phyloP scores from a whole-genome alignment of 2,113 vertebrate species.

The Noctilio leporinus region DNA sequence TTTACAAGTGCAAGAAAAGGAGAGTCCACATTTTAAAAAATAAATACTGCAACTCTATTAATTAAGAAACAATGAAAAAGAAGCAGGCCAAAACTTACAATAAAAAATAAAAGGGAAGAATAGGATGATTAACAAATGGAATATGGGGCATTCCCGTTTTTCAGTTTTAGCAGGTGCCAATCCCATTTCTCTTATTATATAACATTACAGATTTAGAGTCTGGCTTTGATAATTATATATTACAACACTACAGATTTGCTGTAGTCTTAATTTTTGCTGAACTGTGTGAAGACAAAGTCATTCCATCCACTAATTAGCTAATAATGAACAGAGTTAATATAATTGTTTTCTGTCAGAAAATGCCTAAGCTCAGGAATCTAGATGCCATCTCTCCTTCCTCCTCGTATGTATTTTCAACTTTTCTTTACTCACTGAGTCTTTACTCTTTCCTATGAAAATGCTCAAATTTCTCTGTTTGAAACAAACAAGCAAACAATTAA shows the following conservation, averaged over 20 bases:
- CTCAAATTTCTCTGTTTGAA: not conserved
- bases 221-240: not conserved
- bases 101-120: not conserved
- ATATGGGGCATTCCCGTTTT: not conserved
- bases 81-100: not conserved
- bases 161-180: not conserved
- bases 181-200: not conserved
- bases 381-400: not conserved
- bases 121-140: not conserved
- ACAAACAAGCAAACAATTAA: not conserved
- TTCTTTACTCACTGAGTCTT: not conserved
- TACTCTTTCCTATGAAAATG: not conserved
- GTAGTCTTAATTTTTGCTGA: not conserved
- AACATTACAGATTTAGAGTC: not conserved
- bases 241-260: not conserved
- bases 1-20: not conserved
- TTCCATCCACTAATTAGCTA: not conserved
- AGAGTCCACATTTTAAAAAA: not conserved
- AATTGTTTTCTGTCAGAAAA: not conserved
- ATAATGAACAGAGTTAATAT: not conserved
- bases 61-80: not conserved
- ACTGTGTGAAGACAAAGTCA: not conserved
- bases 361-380: not conserved
- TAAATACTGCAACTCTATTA: not conserved
- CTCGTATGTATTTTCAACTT: not conserved